Evolutionary conservation across 2,113 vertebrate genomes (phyloP), one percentile per base, ranked within the genome.

Genomic region (Platysteira castanea): DNA sequence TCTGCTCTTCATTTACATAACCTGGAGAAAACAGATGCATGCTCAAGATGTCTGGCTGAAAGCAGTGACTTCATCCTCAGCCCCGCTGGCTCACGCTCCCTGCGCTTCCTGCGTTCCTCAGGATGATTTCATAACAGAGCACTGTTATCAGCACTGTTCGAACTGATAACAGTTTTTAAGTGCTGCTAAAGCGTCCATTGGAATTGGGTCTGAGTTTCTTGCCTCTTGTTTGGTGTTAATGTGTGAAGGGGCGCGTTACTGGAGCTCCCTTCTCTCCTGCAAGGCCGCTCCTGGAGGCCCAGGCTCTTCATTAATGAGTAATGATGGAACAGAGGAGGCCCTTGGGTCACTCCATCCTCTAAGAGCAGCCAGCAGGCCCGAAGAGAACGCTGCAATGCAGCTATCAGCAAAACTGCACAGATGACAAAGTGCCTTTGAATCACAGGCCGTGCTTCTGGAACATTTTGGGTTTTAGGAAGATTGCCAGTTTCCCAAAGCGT

Each of bases 301-400:
- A 9, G 83, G 35, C 68, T 68, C 75, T 87, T 93, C 94, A 95
- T 95, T 60, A 95, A 96, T 94, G 92, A 96, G 12, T 97, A 95
- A 97, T 96, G 92, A 97, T 85, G 96, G 83, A 97, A 94, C 93
- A 83, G 88, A 89, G 89, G 31, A 95, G 94, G 81, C 93, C 76
- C 77, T 90, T 94, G 91, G 95, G 94, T 97, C 95, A 96, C 47
- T 87, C 69, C 93, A 93, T 94, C 91, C 84, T 88, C 79, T 61
- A 59, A 87, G 96, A 89, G 92, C 20, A 15, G 44, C 1, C 78
- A 89, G 47, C 61, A 76, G 91, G 59, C 76, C 80, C 67, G 85
- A 74, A 28, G 79, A 86, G 82, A 94, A 61, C 95, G 87, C 92
- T 97, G 95, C 96, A 97, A 95, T 96, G 96, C 97, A 97, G 95